Evolutionary conservation across 2,113 vertebrate genomes (phyloP), one percentile per base, ranked within the genome.

Genomic region (Cyrtonyx montezumae): DNA sequence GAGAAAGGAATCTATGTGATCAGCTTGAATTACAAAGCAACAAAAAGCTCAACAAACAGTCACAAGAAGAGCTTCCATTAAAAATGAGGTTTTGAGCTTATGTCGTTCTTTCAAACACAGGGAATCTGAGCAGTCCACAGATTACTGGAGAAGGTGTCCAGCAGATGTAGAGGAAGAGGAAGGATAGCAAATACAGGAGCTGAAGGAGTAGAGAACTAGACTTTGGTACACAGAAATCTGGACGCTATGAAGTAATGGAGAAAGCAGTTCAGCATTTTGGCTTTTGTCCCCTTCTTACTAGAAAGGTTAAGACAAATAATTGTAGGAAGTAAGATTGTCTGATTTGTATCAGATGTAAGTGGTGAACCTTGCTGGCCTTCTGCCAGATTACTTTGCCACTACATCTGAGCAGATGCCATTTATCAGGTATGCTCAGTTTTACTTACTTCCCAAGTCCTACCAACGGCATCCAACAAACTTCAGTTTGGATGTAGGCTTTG

Each of bases 241-340:
- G 9, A 28, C 79, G 7, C 28, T 68, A 1, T 51, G 16, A 67
- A 79, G 25, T 74, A 85, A 46, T 79, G 49, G 48, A 55, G 70
- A 51, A 93, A 81, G 18, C 37, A 37, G 11, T 65, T 81, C 11
- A 55, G 1, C 79, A 15, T n/a, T 53, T 25, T 40, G 23, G 42
- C 45, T 37, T n/a, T 10, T 3, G 4, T 2, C 2, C 26, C 12
- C 0, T 2, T 6, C 9, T 42, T n/a, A 20, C 13, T 36, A 19
- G 30, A 36, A 75, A 8, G 8, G 32, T 5, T 12, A 55, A 69
- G 34, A 42, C 43, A 37, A 79, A 23, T 43, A 36, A 10, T 51
- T 71, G 17, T 25, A 90, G 69, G 32, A 81, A 63, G 21, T 59
- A 65, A 36, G 53, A 51, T 8, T 56, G 59, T 51, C 8, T 61